Evolutionary conservation across 2,113 vertebrate species (phyloP), one percentile per base, ranked within the genome.

Genomic region (Mola mola): DNA sequence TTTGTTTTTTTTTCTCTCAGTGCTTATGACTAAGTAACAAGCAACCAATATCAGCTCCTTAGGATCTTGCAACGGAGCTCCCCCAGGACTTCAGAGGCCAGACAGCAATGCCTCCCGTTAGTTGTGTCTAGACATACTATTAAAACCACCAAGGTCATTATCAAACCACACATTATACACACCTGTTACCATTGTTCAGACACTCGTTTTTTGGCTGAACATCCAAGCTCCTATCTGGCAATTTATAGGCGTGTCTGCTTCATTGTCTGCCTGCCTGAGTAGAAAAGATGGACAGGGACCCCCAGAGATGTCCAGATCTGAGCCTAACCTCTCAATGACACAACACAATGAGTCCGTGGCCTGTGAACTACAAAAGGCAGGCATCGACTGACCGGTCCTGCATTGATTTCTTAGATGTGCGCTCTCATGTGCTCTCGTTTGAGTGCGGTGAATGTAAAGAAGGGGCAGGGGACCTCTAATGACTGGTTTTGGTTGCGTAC

Each of bases 181-280:
- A 89, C 89, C 89, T 86, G 87, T 88, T 88, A 87, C 84, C 75
- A 87, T 85, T 89, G 87, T 88, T 71, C 81, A 61, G 75, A 74
- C 60, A 75, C 77, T 81, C 44, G 10, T 69, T 87, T 88, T 87
- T 82, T 86, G 87, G 84, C 85, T 63, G 58, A 77, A 65, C 74
- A 80, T 83, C 75, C 68, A 44, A 78, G 82, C 82, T 69, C 51
- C 75, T 81, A 84, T 88, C 86, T 84, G 63, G 47, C 72, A 71
- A 81, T 84, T 88, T 82, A 83, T 75, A 75, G 87, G 87, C 79
- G 81, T 87, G 81, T 83, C 84, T 82, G 72, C 64, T 76, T 78
- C 73, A 87, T 90, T 89, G 84, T 87, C 42, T 76, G 76, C 47
- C 64, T 31, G 85, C 57, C 66, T 72, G 84, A 82, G 66, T 78